Evolutionary conservation across 2,888 invertebrate species (phyloP).

Genomic region (Pilophorus perplexus): DNA sequence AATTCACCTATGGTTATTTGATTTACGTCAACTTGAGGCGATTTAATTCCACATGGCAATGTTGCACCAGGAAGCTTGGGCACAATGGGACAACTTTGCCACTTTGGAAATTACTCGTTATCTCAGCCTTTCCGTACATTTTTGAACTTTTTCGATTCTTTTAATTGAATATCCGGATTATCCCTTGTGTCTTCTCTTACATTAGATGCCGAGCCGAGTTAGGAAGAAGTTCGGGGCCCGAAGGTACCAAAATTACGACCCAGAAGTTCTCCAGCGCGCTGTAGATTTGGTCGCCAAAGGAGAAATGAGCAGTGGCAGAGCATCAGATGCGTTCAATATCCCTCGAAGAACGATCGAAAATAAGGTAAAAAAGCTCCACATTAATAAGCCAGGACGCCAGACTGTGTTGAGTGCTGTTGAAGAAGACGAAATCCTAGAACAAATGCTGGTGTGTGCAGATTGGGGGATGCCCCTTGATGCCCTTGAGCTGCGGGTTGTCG

Average conservation of each 20-base stretch:
- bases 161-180: conserved; percentile 2
- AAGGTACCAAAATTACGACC: conserved; percentile 5
- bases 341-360: conserved; percentile 2
- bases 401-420: background rate
- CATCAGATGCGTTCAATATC: conserved; percentile 4
- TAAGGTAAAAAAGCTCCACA: background rate
- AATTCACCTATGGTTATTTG: too few species aligned
- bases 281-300: background rate
- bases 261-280: background rate
- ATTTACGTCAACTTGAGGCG: too few species aligned
- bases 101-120: conserved; percentile 1
- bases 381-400: conserved; percentile 2
- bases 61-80: conserved; percentile 1
- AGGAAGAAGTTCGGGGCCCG: conserved; percentile 8
- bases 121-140: background rate
- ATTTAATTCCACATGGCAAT: background rate
- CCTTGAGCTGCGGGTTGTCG: background rate
- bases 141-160: conserved; percentile 12
- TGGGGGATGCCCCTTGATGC: background rate
- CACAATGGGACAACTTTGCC: conserved; percentile 1
- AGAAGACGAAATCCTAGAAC: background rate
- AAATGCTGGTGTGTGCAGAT: background rate
- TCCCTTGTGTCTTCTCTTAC: conserved; percentile 5
- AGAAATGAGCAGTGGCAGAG: background rate
- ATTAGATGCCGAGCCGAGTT: conserved; percentile 9